Percentiles rank a stretch among this genome's conserved stretches.
Conservation (phyloP, 2,888 invertebrate species). For the Masnerella sp. region DNA sequence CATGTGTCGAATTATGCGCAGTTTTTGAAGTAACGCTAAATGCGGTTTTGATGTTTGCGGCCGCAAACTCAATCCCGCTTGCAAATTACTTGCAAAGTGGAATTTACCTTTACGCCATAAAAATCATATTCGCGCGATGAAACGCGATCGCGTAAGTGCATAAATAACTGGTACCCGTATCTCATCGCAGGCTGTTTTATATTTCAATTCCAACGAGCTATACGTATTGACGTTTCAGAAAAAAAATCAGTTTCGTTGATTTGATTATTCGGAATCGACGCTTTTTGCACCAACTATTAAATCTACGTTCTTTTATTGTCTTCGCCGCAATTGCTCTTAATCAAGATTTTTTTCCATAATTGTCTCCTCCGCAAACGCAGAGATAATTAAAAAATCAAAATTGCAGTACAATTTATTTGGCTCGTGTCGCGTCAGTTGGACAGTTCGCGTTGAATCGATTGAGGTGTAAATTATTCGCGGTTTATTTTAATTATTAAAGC, state of each 20-base stretch:
- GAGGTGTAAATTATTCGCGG: no score
- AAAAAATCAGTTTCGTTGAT: not conserved
- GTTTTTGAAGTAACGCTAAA: conserved; percentile 10
- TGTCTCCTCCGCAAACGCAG: no score
- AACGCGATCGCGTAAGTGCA: conserved; percentile 21
- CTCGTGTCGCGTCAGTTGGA: no score
- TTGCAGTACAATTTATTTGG: no score
- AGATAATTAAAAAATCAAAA: no score
- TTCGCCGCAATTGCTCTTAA: no score
- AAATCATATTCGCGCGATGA: conserved; percentile 29
- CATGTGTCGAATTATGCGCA: conserved; percentile 8
- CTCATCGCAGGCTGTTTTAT: conserved; percentile 5
- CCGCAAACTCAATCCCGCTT: conserved; percentile 12
- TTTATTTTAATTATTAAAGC: no score
- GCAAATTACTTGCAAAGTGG: conserved; percentile 15
- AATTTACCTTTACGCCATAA: conserved; percentile 22
- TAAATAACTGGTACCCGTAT: conserved; percentile 25
- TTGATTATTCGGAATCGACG: not conserved
- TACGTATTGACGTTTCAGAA: conserved; percentile 8
- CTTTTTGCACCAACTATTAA: no score
- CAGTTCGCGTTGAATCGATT: no score
- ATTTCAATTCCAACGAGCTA: conserved; percentile 11
- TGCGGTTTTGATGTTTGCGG: conserved; percentile 19
- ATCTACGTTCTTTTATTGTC: no score
- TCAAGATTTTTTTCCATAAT: no score